Base-by-base conservation (phyloP, 2,888 invertebrate genomes). In the Brenthis daphne region DNA sequence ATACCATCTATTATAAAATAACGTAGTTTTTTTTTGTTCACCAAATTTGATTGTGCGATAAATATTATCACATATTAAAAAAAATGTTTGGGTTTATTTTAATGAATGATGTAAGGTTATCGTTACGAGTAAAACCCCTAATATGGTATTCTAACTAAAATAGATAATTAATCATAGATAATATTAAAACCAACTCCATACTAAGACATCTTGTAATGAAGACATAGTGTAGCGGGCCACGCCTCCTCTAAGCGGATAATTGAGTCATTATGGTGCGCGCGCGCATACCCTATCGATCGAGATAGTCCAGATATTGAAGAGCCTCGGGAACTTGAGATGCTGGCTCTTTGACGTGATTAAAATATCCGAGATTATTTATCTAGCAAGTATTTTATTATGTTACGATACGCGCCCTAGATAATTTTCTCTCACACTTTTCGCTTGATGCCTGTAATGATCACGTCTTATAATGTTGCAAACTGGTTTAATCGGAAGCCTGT, bases 231-330 rank as follows among this genome's bases (percentile, higher is more conserved):
- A 77, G 77, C 71, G 77, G 66, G 79, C 86, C 87, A 82, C 92
- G 91, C 92, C 92, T 81, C 79, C 88, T 78, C 90, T 92, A 91
- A 93, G 88, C 92, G 90, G 89, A 87, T 93, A 93, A 93, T 93
- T 92, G 93, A 93, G 93, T 88, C 92, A 93, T 93, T 93, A 93
- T 85, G 82, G 78, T 83, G 87, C 88, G 87, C 88, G 85, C 83
- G 89, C 89, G 89, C 90, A 85, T 78, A 76, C 78, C 77, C 75
- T 76, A 76, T 79, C 79, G 76, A 77, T 76, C 75, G 77, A 82
- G 86, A 88, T 89, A 86, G 79, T 69, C 85, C 85, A 84, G 82
- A 84, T 83, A 80, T 74, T 80, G 80, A 83, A 83, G 80, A 75
- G 83, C 85, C 85, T 76, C 82, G 77, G 85, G 85, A 66, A 70